These are phyloP conservation scores for Parascotia fuliginaria DNA, from an alignment of 2,888 invertebrate genomes.

Conservation along the genomic window DNA sequence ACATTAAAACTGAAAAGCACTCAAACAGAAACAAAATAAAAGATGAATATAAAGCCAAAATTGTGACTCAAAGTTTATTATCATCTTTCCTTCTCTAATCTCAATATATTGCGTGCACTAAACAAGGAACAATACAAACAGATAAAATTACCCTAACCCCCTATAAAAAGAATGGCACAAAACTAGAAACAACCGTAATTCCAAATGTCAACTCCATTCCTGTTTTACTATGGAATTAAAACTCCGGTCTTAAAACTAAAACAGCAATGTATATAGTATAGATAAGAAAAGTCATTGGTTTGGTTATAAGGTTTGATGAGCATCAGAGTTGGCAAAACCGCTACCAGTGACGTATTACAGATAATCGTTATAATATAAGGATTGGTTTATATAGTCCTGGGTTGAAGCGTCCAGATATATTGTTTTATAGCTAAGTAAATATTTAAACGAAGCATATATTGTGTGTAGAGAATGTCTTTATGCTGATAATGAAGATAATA, in stretches of 20 bases:
- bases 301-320: not conserved
- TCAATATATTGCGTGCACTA: slow-evolving; percentile 37
- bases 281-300: not conserved
- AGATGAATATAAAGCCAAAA: slow-evolving; percentile 29
- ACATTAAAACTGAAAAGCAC: not conserved
- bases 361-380: slow-evolving; percentile 15
- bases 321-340: slow-evolving; percentile 22
- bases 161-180: slow-evolving; percentile 24
- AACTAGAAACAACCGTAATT: not conserved
- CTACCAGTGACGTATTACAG: slow-evolving; percentile 31
- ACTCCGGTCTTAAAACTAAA: not conserved
- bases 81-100: slow-evolving; percentile 30
- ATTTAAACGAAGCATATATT: too few relatives aligned
- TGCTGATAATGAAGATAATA: too few relatives aligned
- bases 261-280: not conserved
- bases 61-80: slow-evolving; percentile 30
- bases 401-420: not conserved
- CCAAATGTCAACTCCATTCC: not conserved
- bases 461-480: too few relatives aligned
- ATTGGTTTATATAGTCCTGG: slow-evolving; percentile 12
- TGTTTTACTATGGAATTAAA: not conserved
- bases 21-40: not conserved
- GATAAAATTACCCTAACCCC: slow-evolving; percentile 38
- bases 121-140: slow-evolving; percentile 34
- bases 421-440: too few relatives aligned